These are phyloP conservation scores for Anoplolepis gracilipes DNA, from an alignment of 1,140 invertebrate species.

Conservation along the genomic window DNA sequence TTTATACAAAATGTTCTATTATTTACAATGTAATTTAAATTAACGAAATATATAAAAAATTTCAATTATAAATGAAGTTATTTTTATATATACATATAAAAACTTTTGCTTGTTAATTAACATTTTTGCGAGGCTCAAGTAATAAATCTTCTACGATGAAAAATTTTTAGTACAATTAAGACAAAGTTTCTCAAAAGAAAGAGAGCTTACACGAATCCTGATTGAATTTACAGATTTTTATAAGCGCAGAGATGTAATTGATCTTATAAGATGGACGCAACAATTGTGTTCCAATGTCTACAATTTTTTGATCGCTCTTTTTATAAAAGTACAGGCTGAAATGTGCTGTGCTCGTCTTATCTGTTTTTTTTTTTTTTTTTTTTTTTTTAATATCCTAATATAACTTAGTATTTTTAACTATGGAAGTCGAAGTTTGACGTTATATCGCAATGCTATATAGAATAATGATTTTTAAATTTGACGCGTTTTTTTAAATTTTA, in stretches of 20 bases:
- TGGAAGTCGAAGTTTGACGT: conserved; percentile 79
- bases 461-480: conserved; percentile 41
- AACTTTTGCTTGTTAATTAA: not conserved
- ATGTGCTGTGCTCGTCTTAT: conserved; percentile 80
- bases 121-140: conserved; percentile 15
- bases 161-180: conserved; percentile 8
- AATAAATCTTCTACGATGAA: conserved; percentile 39
- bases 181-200: conserved; percentile 54
- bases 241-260: conserved; percentile 67
- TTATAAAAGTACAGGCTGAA: conserved; percentile 83
- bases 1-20: conserved; percentile 7
- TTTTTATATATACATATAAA: conserved; percentile 25
- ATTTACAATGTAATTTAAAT: conserved; percentile 15
- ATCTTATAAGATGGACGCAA: conserved; percentile 69
- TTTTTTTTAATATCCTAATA: conserved; percentile 73
- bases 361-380: too few relatives aligned
- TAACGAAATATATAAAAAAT: not conserved
- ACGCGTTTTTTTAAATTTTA: too few relatives aligned
- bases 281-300: conserved; percentile 71
- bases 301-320: conserved; percentile 66
- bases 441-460: conserved; percentile 74
- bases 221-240: conserved; percentile 71
- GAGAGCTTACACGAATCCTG: conserved; percentile 75
- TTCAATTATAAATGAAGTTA: not conserved
- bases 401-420: conserved; percentile 79